Conservation (phyloP, 2,797 vertebrate genomes). For the Mus caroli region DNA sequence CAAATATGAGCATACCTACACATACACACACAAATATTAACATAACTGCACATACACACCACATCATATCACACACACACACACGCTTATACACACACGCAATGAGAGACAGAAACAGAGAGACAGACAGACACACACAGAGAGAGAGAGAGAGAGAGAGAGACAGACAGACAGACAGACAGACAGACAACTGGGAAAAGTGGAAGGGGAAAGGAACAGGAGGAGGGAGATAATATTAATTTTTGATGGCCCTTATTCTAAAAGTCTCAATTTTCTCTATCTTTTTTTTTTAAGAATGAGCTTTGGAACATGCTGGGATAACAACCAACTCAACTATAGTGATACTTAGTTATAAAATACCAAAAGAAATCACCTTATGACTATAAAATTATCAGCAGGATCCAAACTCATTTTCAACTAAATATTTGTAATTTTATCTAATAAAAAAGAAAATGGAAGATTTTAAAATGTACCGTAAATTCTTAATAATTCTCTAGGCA, state of each 20-base stretch:
- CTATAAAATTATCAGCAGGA: background rate
- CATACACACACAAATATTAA: no score
- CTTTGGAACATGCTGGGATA: background rate
- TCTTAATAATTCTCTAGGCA: no score
- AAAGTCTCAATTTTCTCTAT: background rate
- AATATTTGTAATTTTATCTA: background rate
- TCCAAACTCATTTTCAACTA: background rate
- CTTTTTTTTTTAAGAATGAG: background rate
- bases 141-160: rapidly evolving
- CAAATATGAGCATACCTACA: no score
- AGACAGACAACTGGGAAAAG: background rate
- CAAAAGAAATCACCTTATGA: background rate
- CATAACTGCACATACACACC: background rate
- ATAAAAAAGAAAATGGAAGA: background rate
- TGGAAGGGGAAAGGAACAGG: background rate
- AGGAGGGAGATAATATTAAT: background rate
- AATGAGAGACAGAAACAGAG: no score
- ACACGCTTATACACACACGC: no score
- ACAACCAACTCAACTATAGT: background rate
- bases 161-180: no score
- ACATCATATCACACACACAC: no score
- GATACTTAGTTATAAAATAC: background rate
- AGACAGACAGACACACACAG: rapidly evolving
- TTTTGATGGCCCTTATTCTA: background rate
- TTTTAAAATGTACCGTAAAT: slow-evolving; percentile 22